Evolutionary conservation across 2,888 invertebrate species (phyloP), one percentile per base, ranked within the genome.

Genomic region (Heliconius ismenius): DNA sequence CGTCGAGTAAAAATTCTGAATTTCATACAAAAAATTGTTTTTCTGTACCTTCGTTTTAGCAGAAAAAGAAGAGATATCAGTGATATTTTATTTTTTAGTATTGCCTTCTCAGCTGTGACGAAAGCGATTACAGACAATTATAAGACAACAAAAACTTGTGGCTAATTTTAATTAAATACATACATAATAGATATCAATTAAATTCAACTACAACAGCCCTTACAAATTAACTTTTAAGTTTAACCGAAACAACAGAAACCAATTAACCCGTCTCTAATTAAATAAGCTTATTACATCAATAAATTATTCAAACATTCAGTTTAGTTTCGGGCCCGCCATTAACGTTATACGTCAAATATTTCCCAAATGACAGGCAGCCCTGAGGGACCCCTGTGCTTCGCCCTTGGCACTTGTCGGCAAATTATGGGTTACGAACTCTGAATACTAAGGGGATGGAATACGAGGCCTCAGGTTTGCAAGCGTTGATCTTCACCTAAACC

Each of bases 401-500:
- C 43, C 62, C 73, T 62, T 73, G 73, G 73, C 13, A 73, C 62
- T 73, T 62, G 73, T 73, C 62, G 73, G 60, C 62, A 60, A 73
- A 73, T 73, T 73, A 73, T 73, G 62, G 73, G 73, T 62, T 73
- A 73, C 73, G 43, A 28, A 73, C 73, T 62, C 36, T 62, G 73
- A 73, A 73, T 73, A 73, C 60, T 73, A 73, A 73, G 43, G 73
- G 26, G 21, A 73, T 73, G 62, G 58, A 62, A 73, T 36, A 39
- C 60, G 60, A 73, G 60, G 62, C 73, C 43, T 73, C 36, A 73
- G 73, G 73, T 62, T 73, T 62, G 21, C 73, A 60, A 73, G 73
- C 62, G 73, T 62, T 73, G 36, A 73, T 73, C 73, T 62, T 70
- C 58, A 62, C 62, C 26, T 39, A 73, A 62, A 62, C 62, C 58